Conservation (phyloP, 2,888 invertebrate species). For the Heteromyza rotundicornis region DNA sequence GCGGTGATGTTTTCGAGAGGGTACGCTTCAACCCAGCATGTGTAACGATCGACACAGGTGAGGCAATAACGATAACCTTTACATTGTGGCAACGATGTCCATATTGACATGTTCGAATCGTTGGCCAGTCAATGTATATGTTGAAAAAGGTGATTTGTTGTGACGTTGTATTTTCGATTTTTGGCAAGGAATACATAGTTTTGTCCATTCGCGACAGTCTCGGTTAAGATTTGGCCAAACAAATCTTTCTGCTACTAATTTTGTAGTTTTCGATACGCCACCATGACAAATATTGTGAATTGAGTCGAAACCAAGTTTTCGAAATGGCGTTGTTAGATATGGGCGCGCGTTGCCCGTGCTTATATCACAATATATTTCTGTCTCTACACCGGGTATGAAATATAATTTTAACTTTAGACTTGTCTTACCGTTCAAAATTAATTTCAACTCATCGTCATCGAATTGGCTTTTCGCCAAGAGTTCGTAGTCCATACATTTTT, state of each 20-base stretch:
- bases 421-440: not conserved
- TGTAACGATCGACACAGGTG: conserved; percentile 41
- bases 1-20: conserved; percentile 35
- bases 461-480: no score
- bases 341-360: conserved; percentile 11
- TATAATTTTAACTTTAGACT: conserved; percentile 14
- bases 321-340: conserved; percentile 16
- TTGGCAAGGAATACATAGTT: conserved; percentile 18
- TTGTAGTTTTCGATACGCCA: not conserved
- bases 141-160: not conserved
- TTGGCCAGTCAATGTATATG: conserved; percentile 12
- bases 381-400: conserved; percentile 3
- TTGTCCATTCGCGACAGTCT: conserved; percentile 13
- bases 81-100: conserved; percentile 57
- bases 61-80: conserved; percentile 46
- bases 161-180: conserved; percentile 11
- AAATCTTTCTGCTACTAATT: not conserved
- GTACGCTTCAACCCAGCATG: conserved; percentile 38
- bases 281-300: conserved; percentile 16
- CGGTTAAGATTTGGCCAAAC: conserved; percentile 9
- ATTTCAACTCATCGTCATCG: conserved; percentile 20
- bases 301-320: conserved; percentile 11
- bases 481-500: no score
- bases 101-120: conserved; percentile 31
- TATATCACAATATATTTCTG: conserved; percentile 8